phyloP scores from a whole-genome alignment of 2,888 invertebrate species.

The Acrobasis consociella region DNA sequence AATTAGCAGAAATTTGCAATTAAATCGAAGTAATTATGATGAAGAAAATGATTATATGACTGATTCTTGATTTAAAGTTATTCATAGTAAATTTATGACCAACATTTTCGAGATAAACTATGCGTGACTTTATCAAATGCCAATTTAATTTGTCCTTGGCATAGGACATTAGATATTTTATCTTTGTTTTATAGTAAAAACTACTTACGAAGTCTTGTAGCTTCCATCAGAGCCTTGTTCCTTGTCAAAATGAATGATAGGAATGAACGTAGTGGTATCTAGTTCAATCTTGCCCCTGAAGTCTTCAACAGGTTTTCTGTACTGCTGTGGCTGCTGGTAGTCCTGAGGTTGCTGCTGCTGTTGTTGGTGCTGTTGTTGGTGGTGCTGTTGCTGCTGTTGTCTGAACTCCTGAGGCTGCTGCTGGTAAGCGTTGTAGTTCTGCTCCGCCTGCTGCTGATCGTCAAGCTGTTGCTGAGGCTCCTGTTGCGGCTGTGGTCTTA shows the following conservation, averaged over 20 bases:
- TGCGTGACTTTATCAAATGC: too few species aligned
- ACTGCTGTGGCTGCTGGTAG: conserved; percentile 54
- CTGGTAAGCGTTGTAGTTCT: conserved; percentile 66
- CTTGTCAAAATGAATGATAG: conserved; percentile 91
- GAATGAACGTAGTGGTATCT: conserved; percentile 89
- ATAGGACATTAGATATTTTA: too few species aligned
- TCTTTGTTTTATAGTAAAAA: background rate
- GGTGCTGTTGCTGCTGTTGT: conserved; percentile 41
- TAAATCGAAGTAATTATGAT: background rate
- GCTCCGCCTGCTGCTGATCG: conserved; percentile 55
- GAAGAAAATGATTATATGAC: background rate
- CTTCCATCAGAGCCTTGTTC: conserved; percentile 92
- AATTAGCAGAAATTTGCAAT: background rate
- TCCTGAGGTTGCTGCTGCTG: conserved; percentile 40
- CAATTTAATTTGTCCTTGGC: too few species aligned
- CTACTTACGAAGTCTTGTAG: conserved; percentile 89
- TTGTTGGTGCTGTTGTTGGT: conserved; percentile 40
- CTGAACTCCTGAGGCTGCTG: conserved; percentile 47
- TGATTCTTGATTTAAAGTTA: too few species aligned
- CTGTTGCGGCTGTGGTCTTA: conserved; percentile 55
- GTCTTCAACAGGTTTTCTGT: conserved; percentile 68
- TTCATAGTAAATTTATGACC: too few species aligned
- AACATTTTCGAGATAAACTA: too few species aligned
- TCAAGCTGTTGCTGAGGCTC: conserved; percentile 45
- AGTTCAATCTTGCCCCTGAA: conserved; percentile 70